Base-by-base conservation (phyloP, 2,888 invertebrate species). In the Sinodicranocentrus sp. region DNA sequence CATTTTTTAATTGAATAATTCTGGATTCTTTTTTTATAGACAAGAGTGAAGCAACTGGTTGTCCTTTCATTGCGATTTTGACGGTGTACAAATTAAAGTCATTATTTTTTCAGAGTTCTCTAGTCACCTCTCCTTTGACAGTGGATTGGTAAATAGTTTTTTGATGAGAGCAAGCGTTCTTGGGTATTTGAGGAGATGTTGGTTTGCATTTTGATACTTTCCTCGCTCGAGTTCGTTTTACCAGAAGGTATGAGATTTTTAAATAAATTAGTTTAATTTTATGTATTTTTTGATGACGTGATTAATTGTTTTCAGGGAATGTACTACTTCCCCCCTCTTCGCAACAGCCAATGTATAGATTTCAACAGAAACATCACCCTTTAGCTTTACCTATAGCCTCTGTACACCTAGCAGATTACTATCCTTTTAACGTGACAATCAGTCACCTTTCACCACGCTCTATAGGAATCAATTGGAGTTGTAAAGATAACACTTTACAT, bases 401-500 rank as follows among this genome's bases (percentile, higher is more conserved):
- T n/a, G 13, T 61, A 17, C 68, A 68, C 33, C 63, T 39, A 19
- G 63, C 54, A 1, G 85, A 80, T n/a, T 82, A 70, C 13, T 79
- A 84, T 25, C 63, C 96, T 77, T 96, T 96, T 91, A 97, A 97
- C 91, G 95, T 97, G 91, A 96, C 96, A 67, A 95, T 97, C 89
- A 95, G 95, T 90, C 96, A 96, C 91, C 92, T 96, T 86, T 96
- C 94, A 90, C 95, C 96, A 59, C 95, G 95, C 86, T 95, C 96
- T 67, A 95, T 96, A 87, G 93, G 94, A 89, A 95, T 97, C 52
- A 95, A 95, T 88, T 97, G 97, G 96, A 95, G 95, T 88, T 95
- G 95, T 84, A 94, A 95, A 89, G 93, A 94, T 87, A 95, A 95
- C 57, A 86, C 87, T 89, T 93, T 94, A 89, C 94, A 95, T 86